These are phyloP conservation scores for Gasteruption jaculator DNA, from an alignment of 2,888 invertebrate genomes.

Conservation along the genomic window DNA sequence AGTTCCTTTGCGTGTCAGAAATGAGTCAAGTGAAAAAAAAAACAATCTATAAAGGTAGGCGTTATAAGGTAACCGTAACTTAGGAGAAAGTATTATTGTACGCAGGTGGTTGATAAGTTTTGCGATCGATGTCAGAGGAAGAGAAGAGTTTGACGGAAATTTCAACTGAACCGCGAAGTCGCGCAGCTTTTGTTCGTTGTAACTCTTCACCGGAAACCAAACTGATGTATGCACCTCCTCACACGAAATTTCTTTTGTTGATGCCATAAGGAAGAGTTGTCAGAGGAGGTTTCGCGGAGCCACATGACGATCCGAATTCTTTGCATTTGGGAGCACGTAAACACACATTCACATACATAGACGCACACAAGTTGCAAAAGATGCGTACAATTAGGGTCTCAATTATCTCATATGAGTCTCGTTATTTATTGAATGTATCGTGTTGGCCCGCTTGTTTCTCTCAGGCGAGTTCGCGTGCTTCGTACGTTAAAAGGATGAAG, in stretches of 20 bases:
- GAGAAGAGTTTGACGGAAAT: no score
- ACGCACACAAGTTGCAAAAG: conserved; percentile 28
- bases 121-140: no score
- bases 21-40: no score
- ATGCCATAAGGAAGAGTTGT: conserved; percentile 15
- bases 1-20: no score
- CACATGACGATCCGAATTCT: conserved; percentile 33
- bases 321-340: conserved; percentile 9
- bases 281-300: conserved; percentile 24
- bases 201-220: conserved; percentile 41
- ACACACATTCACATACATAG: no score
- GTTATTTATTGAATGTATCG: conserved; percentile 32
- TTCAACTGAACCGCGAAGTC: conserved; percentile 29
- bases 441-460: conserved; percentile 30
- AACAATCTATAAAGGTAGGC: no score
- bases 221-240: conserved; percentile 26
- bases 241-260: conserved; percentile 29
- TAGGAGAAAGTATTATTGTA: no score
- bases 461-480: conserved; percentile 35
- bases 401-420: conserved; percentile 41
- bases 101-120: conserved; percentile 35
- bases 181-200: conserved; percentile 34
- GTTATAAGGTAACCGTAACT: no score
- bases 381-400: conserved; percentile 34
- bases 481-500: no score